These are phyloP conservation scores for Limnephilus rhombicus DNA, from an alignment of 2,888 invertebrate genomes.

Conservation along the genomic window DNA sequence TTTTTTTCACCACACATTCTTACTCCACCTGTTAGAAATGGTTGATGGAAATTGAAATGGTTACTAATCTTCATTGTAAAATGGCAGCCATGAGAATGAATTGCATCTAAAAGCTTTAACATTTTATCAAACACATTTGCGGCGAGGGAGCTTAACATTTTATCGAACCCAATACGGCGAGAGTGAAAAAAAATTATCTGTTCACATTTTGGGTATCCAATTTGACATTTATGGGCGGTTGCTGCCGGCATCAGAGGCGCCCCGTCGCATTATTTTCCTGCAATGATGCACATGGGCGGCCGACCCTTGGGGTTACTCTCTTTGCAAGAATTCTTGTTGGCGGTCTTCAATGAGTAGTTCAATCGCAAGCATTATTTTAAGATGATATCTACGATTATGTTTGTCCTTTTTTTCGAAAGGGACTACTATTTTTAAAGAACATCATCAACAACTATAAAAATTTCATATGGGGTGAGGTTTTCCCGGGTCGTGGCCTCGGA, in stretches of 20 bases:
- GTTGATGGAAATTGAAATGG: not conserved
- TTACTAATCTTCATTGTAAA: not conserved
- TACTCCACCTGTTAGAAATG: not conserved
- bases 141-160: not conserved
- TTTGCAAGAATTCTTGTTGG: not conserved
- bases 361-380: not conserved
- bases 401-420: not conserved
- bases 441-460: too few species aligned
- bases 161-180: not conserved
- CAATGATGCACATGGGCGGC: not conserved
- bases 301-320: not conserved
- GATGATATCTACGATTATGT: not conserved
- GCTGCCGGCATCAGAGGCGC: not conserved
- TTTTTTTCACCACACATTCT: not conserved
- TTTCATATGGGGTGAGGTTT: too few species aligned
- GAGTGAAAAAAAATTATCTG: not conserved
- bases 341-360: not conserved
- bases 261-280: not conserved
- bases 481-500: too few species aligned
- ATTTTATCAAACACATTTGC: not conserved
- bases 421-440: not conserved
- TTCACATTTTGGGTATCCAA: not conserved
- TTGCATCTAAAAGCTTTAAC: not conserved
- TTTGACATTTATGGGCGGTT: not conserved
- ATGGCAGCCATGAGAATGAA: not conserved